Percentiles rank a stretch among this genome's conserved stretches.
Evolutionary conservation across 1,140 invertebrate genomes (phyloP).

Genomic region (Ptiloglossa arizonensis): DNA sequence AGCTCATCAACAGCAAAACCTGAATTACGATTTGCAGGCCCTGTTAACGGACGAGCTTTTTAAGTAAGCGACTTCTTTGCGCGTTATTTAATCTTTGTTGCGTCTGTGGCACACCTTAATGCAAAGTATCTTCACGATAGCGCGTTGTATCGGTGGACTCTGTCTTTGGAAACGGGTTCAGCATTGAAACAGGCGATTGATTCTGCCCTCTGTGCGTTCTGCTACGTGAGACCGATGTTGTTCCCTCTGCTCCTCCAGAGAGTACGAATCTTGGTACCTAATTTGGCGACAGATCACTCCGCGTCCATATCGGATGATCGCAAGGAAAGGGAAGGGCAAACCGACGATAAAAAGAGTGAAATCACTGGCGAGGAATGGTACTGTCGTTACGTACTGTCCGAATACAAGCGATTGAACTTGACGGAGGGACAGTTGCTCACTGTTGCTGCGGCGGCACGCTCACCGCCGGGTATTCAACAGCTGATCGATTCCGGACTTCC

Average conservation of each 20-base stretch:
- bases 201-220: constrained; percentile 91
- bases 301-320: constrained; percentile 84
- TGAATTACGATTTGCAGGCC: constrained; percentile 84
- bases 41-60: constrained; percentile 87
- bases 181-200: constrained; percentile 91
- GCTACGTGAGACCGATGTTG: constrained; percentile 89
- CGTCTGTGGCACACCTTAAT: constrained; percentile 25
- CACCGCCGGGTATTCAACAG: constrained; percentile 87
- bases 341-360: constrained; percentile 87
- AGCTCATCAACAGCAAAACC: constrained; percentile 84
- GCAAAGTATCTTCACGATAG: constrained; percentile 73
- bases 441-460: constrained; percentile 89
- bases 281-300: constrained; percentile 80
- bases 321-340: constrained; percentile 84
- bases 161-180: constrained; percentile 84
- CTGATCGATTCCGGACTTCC: constrained; percentile 90
- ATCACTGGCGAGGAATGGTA: constrained; percentile 83
- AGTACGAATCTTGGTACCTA: constrained; percentile 86
- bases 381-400: constrained; percentile 72
- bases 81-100: constrained; percentile 5
- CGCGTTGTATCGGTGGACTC: constrained; percentile 89
- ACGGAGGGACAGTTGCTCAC: constrained; percentile 87
- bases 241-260: constrained; percentile 89
- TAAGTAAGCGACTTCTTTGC: constrained; percentile 78
- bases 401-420: constrained; percentile 80